Conservation (phyloP, 2,113 vertebrate species). For the Hyperopisus bebe region DNA sequence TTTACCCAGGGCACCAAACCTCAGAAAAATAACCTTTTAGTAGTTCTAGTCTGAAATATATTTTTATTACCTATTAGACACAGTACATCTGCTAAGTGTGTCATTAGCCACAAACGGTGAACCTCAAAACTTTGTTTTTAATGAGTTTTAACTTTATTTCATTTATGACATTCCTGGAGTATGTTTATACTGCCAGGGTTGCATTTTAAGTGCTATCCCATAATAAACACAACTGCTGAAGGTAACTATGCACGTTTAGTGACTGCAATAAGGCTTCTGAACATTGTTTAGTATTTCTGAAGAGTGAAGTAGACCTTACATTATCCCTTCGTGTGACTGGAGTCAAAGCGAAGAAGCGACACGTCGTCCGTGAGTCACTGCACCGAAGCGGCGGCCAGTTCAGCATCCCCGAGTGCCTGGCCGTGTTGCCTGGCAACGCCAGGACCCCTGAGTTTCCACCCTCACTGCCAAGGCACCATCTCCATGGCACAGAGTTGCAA, state of each 20-base stretch:
- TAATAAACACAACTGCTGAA: not conserved
- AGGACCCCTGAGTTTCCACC: not conserved
- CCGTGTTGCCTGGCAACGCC: not conserved
- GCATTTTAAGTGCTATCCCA: not conserved
- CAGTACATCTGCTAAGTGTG: not conserved
- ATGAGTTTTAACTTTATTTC: not conserved
- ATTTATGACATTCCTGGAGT: not conserved
- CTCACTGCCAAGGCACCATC: not conserved
- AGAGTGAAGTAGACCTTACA: not conserved
- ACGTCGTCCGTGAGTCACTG: not conserved
- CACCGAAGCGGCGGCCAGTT: not conserved
- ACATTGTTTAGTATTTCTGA: not conserved
- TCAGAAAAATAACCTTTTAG: not conserved
- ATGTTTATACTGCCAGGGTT: not conserved
- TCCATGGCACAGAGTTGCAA: slow-evolving; percentile 4
- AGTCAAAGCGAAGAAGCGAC: not conserved
- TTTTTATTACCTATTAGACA: not conserved
- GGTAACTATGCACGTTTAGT: not conserved
- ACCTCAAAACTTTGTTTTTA: not conserved
- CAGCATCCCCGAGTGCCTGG: not conserved
- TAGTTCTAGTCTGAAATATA: not conserved
- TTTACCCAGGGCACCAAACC: not conserved
- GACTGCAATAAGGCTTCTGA: slow-evolving; percentile 11
- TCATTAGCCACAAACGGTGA: not conserved
- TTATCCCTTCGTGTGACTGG: not conserved